These are phyloP conservation scores for Latheticus oryzae DNA, from an alignment of 2,888 invertebrate genomes.

Conservation along the genomic window DNA sequence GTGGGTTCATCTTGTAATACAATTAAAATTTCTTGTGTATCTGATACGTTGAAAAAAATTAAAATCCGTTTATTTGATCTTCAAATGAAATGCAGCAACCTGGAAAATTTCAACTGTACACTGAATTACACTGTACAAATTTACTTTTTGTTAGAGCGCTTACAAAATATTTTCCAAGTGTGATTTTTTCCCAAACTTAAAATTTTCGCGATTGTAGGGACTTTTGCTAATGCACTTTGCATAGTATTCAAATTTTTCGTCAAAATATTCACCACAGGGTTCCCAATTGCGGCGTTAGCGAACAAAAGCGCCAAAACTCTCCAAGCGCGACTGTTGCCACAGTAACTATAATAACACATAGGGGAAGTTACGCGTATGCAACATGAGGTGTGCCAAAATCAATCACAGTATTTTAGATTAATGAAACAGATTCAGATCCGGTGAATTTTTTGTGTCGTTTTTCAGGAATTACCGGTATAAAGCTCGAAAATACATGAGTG, in stretches of 20 bases:
- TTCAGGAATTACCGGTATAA: neutral
- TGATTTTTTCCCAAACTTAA: too few relatives aligned
- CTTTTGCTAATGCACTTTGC: too few relatives aligned
- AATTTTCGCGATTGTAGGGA: too few relatives aligned
- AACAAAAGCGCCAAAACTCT: neutral
- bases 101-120: constrained; percentile 9
- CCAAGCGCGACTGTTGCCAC: constrained; percentile 1
- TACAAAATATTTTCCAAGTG: too few relatives aligned
- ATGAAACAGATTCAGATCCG: neutral
- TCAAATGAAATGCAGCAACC: constrained; percentile 5
- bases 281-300: too few relatives aligned
- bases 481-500: neutral
- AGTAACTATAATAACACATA: constrained; percentile 6
- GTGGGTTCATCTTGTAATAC: constrained; percentile 4
- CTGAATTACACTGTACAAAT: constrained; percentile 4
- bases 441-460: neutral
- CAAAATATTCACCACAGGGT: too few relatives aligned
- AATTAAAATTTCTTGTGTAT: constrained; percentile 6
- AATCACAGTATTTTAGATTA: neutral
- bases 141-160: too few relatives aligned
- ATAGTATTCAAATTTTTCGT: too few relatives aligned
- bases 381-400: neutral
- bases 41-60: neutral
- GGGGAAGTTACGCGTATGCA: neutral
- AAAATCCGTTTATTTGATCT: constrained; percentile 1